Base-by-base conservation (phyloP, 2,797 vertebrate genomes). In the Liasis olivaceus region DNA sequence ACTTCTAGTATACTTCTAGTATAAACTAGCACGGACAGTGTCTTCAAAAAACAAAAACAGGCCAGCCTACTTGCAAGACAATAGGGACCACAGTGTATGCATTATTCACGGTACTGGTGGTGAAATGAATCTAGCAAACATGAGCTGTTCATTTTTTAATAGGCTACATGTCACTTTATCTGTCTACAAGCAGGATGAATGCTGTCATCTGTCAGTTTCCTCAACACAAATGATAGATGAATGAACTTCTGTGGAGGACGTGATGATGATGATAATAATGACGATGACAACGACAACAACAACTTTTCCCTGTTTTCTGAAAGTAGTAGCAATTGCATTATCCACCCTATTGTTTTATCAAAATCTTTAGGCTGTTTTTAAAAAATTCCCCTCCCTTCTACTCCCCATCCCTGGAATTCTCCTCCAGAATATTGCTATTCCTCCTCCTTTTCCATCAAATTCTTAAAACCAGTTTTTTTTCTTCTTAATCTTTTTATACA, bases 31-130 rank as follows among this genome's bases (percentile, higher is more conserved):
- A 24, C 20, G 0, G 1, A 1, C 0, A 0, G 24, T 31, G 20
- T 12, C 42, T 7, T 59, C 28, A 47, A 28, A 66, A 58, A 14
- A 1, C 15, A 17, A 59, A 5, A 0, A 0, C 0, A 7, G 5
- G 31, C 22, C 36, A 59, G 60, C 24, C 2, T n/a, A 9, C 4
- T 66, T 60, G 22, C 0, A 86, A 92, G 90, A 63, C 69, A 58
- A 3, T 17, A 59, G 26, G 2, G n/a, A 28, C 26, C 31, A 77
- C 60, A 17, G 0, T 0, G 0, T 3, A 28, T 87, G 54, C 2
- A 0, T 89, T 89, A 58, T 92, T 91, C 69, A 60, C n/a, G 0
- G 14, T 2, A 26, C 24, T 1, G 3, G 24, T 69, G 85, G 92
- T 42, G 17, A 22, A 2, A 2, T 0, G 1, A 85, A 87, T 85